phyloP scores from a whole-genome alignment of 2,888 invertebrate genomes.

The Argyresthia goedartella region DNA sequence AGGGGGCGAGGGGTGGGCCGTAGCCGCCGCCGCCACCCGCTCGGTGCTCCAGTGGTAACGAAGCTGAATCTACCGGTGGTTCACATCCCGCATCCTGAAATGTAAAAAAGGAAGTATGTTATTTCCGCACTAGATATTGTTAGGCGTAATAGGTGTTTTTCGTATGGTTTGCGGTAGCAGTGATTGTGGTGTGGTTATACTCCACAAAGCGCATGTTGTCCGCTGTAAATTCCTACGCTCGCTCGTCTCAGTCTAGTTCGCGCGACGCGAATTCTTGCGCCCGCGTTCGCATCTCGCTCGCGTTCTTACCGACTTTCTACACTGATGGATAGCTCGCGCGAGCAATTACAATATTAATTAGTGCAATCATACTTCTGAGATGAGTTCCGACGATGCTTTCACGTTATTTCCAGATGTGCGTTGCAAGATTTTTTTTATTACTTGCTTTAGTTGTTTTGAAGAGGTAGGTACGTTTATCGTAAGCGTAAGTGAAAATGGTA shows the following conservation, averaged over 20 bases:
- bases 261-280: conserved; percentile 40
- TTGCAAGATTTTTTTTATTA: background rate
- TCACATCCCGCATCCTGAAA: conserved; percentile 81
- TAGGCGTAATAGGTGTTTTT: background rate
- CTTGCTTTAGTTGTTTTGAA: no score
- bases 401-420: conserved; percentile 21
- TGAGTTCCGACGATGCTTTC: conserved; percentile 53
- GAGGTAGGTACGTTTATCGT: no score
- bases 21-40: conserved; percentile 79
- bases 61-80: conserved; percentile 84
- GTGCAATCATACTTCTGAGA: conserved; percentile 55
- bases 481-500: no score
- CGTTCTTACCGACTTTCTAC: conserved; percentile 67
- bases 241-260: conserved; percentile 56
- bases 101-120: background rate
- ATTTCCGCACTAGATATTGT: background rate
- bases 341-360: conserved; percentile 69
- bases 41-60: conserved; percentile 85
- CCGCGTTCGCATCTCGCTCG: conserved; percentile 26
- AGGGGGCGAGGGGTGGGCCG: conserved; percentile 75
- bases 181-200: background rate
- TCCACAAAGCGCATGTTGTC: background rate
- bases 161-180: background rate
- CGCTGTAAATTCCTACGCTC: conserved; percentile 35
- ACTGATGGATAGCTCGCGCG: conserved; percentile 60